Base-by-base conservation (phyloP, 2,888 invertebrate genomes). In the Limnephilus lunatus region DNA sequence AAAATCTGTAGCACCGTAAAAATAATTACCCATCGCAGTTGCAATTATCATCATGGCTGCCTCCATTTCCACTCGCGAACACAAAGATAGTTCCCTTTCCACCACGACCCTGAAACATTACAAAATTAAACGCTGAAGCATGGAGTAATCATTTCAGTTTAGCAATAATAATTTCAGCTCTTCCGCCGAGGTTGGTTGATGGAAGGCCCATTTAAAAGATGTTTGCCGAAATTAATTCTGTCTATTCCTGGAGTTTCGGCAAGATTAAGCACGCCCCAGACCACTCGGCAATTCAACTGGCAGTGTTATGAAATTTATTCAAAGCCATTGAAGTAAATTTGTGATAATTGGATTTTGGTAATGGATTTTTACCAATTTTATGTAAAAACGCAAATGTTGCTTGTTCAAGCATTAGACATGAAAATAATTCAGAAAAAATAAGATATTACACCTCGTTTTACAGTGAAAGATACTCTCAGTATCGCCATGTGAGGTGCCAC, bases 11-110 rank as follows among this genome's bases (percentile, higher is more conserved):
- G n/a, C n/a, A n/a, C n/a, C n/a, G n/a, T 80, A 91, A 97, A 0
- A 68, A 68, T 68, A n/a, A 97, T 95, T 98, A 99, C 94, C 99
- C 99, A 95, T 99, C 99, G 95, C 98, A 98, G 94, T 98, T 98
- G 95, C 99, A 99, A 95, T 98, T 98, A 95, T 99, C 99, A 12
- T 96, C 96, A 93, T 97, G 96, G 15, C 97, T 96, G 7, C 99
- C 99, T 0, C 99, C 99, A 94, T 99, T 99, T 3, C 99, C 99
- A 48, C 98, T 98, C 0, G 99, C 99, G 98, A 99, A 99, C 0
- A 99, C 98, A 95, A 98, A 99, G 94, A 99, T 98, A 19, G 97
- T 96, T 0, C 99, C 99, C 95, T 97, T 97, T 0, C 99, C 99
- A 12, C 95, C 95, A 4, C 99, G 96, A n/a, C 97, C 97, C 97